A percentile compares a stretch with the other conserved stretches of the same genome.
Evolutionary conservation across 2,113 vertebrate genomes (phyloP).

Genomic region (Proteles cristata): DNA sequence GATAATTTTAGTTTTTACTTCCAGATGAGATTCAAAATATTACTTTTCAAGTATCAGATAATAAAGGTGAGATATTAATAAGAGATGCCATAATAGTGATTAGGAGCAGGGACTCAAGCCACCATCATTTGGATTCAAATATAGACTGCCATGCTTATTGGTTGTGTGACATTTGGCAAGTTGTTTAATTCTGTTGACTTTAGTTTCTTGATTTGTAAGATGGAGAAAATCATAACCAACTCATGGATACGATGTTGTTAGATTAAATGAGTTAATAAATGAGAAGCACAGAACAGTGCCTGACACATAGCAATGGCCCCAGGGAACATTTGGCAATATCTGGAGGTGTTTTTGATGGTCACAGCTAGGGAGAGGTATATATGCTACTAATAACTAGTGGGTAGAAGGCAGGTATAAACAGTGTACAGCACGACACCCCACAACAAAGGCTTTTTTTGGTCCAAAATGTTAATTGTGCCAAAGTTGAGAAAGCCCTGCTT

Average conservation of each 20-base stretch:
- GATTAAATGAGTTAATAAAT: constrained; percentile 1
- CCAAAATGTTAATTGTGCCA: background rate
- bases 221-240: background rate
- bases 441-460: background rate
- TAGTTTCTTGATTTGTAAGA: constrained; percentile 33
- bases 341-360: constrained; percentile 3
- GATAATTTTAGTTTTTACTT: constrained; percentile 47
- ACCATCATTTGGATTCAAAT: background rate
- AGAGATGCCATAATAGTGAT: background rate
- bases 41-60: constrained; percentile 18
- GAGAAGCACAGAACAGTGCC: background rate
- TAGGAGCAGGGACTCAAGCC: background rate
- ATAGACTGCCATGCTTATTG: background rate
- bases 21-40: background rate
- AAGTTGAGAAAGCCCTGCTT: background rate
- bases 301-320: background rate
- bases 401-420: background rate
- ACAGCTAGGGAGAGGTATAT: background rate
- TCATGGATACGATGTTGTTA: background rate
- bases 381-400: background rate
- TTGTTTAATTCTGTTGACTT: background rate
- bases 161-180: background rate
- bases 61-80: background rate
- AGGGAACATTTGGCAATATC: background rate
- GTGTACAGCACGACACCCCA: background rate